Evolutionary conservation across 2,888 invertebrate species (phyloP), one percentile per base, ranked within the genome.

Genomic region (Idaea dimidiata): DNA sequence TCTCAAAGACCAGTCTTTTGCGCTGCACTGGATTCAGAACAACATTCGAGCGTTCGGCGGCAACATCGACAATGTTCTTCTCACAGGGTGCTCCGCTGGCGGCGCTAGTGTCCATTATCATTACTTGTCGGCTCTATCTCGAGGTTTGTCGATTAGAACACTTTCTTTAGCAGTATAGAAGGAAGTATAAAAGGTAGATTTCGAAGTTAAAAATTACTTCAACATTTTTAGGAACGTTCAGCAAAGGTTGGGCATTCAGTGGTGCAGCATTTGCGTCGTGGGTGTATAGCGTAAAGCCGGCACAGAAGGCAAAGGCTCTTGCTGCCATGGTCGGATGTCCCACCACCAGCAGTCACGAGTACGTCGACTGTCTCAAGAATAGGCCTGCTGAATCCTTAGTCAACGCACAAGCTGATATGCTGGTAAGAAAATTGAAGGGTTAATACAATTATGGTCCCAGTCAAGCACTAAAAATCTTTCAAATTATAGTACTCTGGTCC

Each of bases 21-120:
- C 96, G 0, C 81, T 97, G 57, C 93, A 93, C 72, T 97, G 96
- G 96, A 86, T 96, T 0, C 94, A 94, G 64, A 84, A 93, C 57
- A 95, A 96, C 79, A 95, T 96, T 64, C 85, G 93, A 70, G 89
- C 90, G 78, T 96, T 97, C 73, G 95, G 95, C 1, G 96, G 96
- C 0, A 94, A 96, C 85, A 94, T 95, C 0, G 92, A 94, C 56
- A 94, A 94, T 63, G 92, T 96, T 33, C 95, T 96, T 0, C 80
- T 96, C 4, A 82, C 94, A 0, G 97, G 97, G 2, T 93, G 94
- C 76, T 96, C 96, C 5, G 95, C 96, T 0, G 97, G 97, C 0
- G 96, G 94, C 43, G 95, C 95, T 5, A 95, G 96, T 71, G 95
- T 95, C 0, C 96, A 96, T 79, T 94, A 96, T 67, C 96, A 96